A percentile compares a stretch with the other conserved stretches of the same genome.
Evolutionary conservation across 2,113 vertebrate species (phyloP).

Genomic region (Tachycineta bicolor): DNA sequence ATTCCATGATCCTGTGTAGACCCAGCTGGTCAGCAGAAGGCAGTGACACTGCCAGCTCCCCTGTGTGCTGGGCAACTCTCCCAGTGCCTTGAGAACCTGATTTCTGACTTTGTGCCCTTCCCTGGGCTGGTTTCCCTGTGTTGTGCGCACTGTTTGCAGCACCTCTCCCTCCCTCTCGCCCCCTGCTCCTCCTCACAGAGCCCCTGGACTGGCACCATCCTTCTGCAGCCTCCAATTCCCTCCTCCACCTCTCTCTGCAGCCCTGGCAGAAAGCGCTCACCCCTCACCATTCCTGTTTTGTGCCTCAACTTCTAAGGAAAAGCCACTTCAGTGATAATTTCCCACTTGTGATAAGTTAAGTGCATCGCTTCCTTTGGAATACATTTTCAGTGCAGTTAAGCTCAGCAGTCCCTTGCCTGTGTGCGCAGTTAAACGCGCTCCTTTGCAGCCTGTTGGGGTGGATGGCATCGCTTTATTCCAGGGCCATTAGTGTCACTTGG

Average conservation of each 20-base stretch:
- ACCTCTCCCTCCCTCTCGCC: accelerated
- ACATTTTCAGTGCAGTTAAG: constrained; percentile 71
- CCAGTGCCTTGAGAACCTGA: not conserved
- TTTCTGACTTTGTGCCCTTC: not conserved
- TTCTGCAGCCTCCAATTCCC: not conserved
- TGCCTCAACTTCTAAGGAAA: constrained; percentile 53
- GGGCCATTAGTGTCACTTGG: constrained; percentile 74
- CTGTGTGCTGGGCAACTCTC: not conserved
- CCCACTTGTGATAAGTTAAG: constrained; percentile 77
- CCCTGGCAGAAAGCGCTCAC: not conserved
- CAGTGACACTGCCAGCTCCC: not conserved
- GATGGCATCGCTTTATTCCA: constrained; percentile 70
- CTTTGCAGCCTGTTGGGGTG: constrained; percentile 67
- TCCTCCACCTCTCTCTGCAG: not conserved
- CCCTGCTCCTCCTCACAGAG: not conserved
- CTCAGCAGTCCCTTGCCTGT: constrained; percentile 68
- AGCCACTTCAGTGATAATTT: constrained; percentile 74
- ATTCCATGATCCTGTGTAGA: not conserved
- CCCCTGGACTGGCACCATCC: not conserved
- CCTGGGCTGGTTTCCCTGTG: accelerated
- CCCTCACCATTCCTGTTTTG: constrained; percentile 28
- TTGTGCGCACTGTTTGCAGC: not conserved
- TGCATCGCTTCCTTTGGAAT: constrained; percentile 71
- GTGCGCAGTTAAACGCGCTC: constrained; percentile 61
- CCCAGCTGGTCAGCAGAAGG: not conserved